Evolutionary conservation across 1,140 invertebrate genomes (phyloP), one percentile per base, ranked within the genome.

Genomic region (Solen grandis): DNA sequence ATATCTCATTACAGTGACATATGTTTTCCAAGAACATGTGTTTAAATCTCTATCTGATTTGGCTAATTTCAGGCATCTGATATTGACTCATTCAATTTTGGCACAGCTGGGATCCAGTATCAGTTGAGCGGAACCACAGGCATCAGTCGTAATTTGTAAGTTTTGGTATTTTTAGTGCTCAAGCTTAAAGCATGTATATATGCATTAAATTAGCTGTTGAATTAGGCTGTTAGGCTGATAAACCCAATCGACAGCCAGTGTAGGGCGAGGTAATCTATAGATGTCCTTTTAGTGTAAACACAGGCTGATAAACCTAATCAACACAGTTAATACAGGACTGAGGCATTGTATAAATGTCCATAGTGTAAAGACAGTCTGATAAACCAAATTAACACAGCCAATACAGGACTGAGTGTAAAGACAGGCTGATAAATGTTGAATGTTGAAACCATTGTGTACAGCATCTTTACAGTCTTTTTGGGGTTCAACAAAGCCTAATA

Each of bases 71-170:
- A 94, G 31, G 97, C 97, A 16, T 95, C 94, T 63, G 97, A 99
- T 93, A 93, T 95, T 65, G 97, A 98, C 89, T 96, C 95, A 74
- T 96, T 96, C 38, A 93, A 94, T 91, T 97, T 94, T 86, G 96
- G 96, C 16, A 94, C 93, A n/a, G 94, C 95, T 63, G 97, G 97
- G 19, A 96, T 98, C 79, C 92, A 96, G 31, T 99, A 98, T 92
- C 94, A 95, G 79, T 90, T 99, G 29, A 94, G 95, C n/a, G 97
- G 97, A n/a, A n/a, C n/a, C 10, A 95, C 95, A 84, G 96, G 96
- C 0, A 94, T 95, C 2, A 95, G 97, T 85, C 94, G 96, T 88
- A 94, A 87, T 85, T 87, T 85, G 16, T 57, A 36, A 29, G 14
- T 54, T 29, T 22, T 35, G 36, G 63, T 70, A 57, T 13, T 25